Base-by-base conservation (phyloP, 2,797 vertebrate genomes). In the Brotula barbata region DNA sequence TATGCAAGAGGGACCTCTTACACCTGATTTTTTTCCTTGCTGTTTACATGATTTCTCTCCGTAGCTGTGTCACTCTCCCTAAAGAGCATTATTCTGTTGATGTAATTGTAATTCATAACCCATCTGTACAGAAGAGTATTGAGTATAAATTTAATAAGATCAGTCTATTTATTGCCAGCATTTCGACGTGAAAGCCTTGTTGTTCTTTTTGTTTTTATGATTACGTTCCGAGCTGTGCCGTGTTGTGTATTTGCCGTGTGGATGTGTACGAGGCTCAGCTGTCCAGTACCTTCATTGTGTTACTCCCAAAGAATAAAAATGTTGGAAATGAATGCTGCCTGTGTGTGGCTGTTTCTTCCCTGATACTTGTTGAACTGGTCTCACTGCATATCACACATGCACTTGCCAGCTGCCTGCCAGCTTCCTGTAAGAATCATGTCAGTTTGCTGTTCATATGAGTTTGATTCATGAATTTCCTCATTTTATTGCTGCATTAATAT, bases 41-140 rank as follows among this genome's bases (percentile, higher is more conserved):
- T 75, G 85, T 89, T 89, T 84, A 87, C 85, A 85, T 81, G 42
- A 80, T 81, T 83, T 80, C 31, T 59, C 64, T 75, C 53, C 63
- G 66, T 83, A 68, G 58, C 55, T 16, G 72, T 86, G 76, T 83
- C 81, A 59, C 77, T 80, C 71, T 77, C 59, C 64, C 73, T 58
- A 47, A 59, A 78, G 57, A 77, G 23, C 60, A 50, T 63, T 34
- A 47, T 84, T 87, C 47, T 58, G 71, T 89, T 85, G 82, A 83
- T 91, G 88, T 91, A 79, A 84, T 87, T 89, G 89, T 90, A 81
- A 83, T 88, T 87, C 80, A 85, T 62, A 71, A 74, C 81, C 64
- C 83, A 81, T 89, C 87, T 93, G 90, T 92, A 92, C 89, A 92
- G 90, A 92, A 87, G 76, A 89, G 82, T 87, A 81, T 85, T 81